Evolutionary conservation across 2,113 vertebrate species (phyloP).

Genomic region (Lates calcarifer): DNA sequence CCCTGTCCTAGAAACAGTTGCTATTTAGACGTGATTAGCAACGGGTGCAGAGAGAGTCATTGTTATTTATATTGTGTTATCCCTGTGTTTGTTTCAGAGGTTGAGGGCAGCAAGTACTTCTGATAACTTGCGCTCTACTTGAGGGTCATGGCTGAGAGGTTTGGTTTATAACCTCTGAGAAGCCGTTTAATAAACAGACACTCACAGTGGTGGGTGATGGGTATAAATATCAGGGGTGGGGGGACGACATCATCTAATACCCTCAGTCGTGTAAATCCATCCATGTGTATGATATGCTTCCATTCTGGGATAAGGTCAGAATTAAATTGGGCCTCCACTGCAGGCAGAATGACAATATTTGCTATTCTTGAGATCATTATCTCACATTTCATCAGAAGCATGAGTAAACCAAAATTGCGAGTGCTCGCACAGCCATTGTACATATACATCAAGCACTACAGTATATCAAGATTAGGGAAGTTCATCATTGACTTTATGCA

Average conservation of each 20-base stretch:
- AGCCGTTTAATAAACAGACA: slow-evolving; percentile 56
- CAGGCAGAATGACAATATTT: slow-evolving; percentile 70
- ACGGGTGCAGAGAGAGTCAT: slow-evolving; percentile 61
- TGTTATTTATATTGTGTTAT: slow-evolving; percentile 79
- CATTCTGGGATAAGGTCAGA: slow-evolving; percentile 70
- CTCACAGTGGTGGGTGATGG: slow-evolving; percentile 42
- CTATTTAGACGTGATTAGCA: slow-evolving; percentile 77
- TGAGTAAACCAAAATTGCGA: slow-evolving; percentile 29
- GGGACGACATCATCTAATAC: slow-evolving; percentile 61
- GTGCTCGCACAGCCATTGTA: background rate
- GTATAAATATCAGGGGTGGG: slow-evolving; percentile 66
- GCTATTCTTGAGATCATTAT: slow-evolving; percentile 64
- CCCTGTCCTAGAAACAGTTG: slow-evolving; percentile 80
- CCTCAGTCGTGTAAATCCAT: slow-evolving; percentile 58
- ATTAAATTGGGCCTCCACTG: slow-evolving; percentile 61
- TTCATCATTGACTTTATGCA: slow-evolving; percentile 20
- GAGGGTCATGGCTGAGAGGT: slow-evolving; percentile 36
- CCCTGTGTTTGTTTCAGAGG: slow-evolving; percentile 66
- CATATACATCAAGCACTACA: background rate
- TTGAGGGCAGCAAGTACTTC: slow-evolving; percentile 23
- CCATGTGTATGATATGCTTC: slow-evolving; percentile 65
- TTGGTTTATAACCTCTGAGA: slow-evolving; percentile 61
- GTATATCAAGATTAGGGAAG: background rate
- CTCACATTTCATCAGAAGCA: slow-evolving; percentile 62
- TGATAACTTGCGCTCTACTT: slow-evolving; percentile 39